These are phyloP conservation scores for Synanthedon andrenaeformis DNA, from an alignment of 2,888 invertebrate species.

Conservation along the genomic window DNA sequence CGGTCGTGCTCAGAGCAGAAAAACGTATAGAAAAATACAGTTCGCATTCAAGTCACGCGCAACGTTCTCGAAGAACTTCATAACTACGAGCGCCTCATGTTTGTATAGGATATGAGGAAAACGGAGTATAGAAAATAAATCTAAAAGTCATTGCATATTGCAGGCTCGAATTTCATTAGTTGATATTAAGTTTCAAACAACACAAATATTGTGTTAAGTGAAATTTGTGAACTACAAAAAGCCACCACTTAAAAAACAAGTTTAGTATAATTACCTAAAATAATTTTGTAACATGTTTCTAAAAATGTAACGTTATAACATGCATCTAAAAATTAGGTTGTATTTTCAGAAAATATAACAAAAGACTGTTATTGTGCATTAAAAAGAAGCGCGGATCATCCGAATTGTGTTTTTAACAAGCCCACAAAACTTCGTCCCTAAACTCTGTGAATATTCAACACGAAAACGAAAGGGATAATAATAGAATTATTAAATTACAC, in stretches of 20 bases:
- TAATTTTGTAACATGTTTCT: too few species aligned
- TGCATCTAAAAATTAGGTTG: too few species aligned
- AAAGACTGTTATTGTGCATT: neutral
- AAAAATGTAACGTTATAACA: too few species aligned
- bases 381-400: neutral
- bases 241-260: too few species aligned
- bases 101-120: conserved; percentile 10
- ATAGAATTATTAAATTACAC: neutral
- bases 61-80: conserved; percentile 11
- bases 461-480: neutral
- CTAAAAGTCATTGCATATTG: neutral
- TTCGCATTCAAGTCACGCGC: conserved; percentile 14
- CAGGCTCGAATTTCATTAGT: neutral
- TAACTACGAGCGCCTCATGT: conserved; percentile 12
- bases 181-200: too few species aligned
- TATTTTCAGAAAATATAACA: too few species aligned
- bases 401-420: neutral
- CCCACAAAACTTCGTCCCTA: neutral
- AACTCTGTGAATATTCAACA: neutral
- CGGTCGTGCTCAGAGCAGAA: conserved; percentile 11
- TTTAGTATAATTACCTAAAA: too few species aligned
- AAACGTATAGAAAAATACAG: conserved; percentile 13
- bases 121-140: neutral
- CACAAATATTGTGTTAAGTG: too few species aligned
- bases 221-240: too few species aligned